Evolutionary conservation across 2,113 vertebrate genomes (phyloP).

Genomic region (Grammomys surdaster): DNA sequence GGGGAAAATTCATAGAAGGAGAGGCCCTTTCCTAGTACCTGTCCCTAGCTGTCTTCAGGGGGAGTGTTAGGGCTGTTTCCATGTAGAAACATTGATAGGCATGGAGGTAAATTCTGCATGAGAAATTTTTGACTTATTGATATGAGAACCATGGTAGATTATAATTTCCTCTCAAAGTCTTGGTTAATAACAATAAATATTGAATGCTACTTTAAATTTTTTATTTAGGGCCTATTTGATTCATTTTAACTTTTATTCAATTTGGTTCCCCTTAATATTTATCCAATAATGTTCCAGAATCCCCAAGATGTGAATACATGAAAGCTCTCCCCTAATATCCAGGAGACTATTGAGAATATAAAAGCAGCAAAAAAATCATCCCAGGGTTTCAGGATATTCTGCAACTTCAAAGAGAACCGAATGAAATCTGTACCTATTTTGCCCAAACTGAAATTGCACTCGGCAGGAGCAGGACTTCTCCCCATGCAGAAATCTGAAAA

Average conservation of each 20-base stretch:
- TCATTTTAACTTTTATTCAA: constrained; percentile 75
- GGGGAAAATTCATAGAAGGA: not conserved
- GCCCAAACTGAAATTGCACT: constrained; percentile 71
- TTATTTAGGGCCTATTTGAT: constrained; percentile 70
- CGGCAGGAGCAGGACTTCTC: constrained; percentile 59
- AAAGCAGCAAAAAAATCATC: constrained; percentile 71
- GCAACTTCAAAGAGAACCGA: constrained; percentile 70
- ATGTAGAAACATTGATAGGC: not conserved
- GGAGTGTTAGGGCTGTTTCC: not conserved
- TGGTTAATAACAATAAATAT: constrained; percentile 70
- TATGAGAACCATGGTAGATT: constrained; percentile 44
- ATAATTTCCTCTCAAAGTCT: constrained; percentile 39
- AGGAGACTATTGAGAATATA: constrained; percentile 73
- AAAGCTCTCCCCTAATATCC: constrained; percentile 73
- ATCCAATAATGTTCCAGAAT: constrained; percentile 72
- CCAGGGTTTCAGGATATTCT: constrained; percentile 64
- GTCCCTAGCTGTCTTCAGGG: not conserved
- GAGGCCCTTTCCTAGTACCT: not conserved
- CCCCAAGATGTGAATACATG: constrained; percentile 63
- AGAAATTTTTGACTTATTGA: constrained; percentile 34
- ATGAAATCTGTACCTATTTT: constrained; percentile 66
- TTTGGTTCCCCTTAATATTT: constrained; percentile 81
- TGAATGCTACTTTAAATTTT: constrained; percentile 62
- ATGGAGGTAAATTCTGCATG: not conserved
- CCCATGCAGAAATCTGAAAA: constrained; percentile 64